These are phyloP conservation scores for Andinoacara biseriatus DNA, from an alignment of 2,113 vertebrate species.

Conservation along the genomic window DNA sequence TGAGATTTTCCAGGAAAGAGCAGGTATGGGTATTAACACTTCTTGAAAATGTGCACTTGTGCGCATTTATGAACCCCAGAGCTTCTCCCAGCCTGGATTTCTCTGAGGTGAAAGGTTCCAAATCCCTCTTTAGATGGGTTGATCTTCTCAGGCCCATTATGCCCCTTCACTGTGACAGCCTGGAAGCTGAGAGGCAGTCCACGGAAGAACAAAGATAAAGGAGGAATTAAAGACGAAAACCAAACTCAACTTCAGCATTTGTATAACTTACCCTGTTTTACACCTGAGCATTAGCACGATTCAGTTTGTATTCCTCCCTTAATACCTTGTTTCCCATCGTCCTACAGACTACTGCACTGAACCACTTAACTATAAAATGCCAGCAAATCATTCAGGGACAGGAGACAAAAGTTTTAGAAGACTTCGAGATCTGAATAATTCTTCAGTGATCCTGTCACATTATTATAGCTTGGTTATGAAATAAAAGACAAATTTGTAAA, in stretches of 20 bases:
- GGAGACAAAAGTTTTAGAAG: conserved; percentile 35
- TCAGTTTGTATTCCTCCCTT: conserved; percentile 67
- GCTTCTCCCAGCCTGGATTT: conserved; percentile 70
- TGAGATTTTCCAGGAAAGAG: conserved; percentile 65
- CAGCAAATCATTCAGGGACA: conserved; percentile 43
- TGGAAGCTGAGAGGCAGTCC: conserved; percentile 68
- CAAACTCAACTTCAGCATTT: conserved; percentile 77
- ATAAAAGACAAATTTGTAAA: neutral
- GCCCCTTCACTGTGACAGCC: conserved; percentile 76
- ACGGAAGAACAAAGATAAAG: conserved; percentile 73
- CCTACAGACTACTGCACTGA: conserved; percentile 41
- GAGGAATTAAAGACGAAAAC: conserved; percentile 73
- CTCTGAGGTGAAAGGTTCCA: conserved; percentile 79
- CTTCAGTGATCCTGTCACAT: conserved; percentile 3
- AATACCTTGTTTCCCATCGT: conserved; percentile 70
- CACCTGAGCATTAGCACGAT: conserved; percentile 66
- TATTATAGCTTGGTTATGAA: neutral
- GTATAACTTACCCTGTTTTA: conserved; percentile 75
- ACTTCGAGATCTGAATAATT: conserved; percentile 9
- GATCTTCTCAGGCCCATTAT: conserved; percentile 81
- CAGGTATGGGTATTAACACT: conserved; percentile 63
- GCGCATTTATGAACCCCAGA: conserved; percentile 66
- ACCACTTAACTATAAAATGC: conserved; percentile 34
- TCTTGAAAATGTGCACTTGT: conserved; percentile 66
- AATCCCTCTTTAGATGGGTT: conserved; percentile 82